phyloP scores from a whole-genome alignment of 2,797 vertebrate species.

The Lindbergichthys nudifrons region DNA sequence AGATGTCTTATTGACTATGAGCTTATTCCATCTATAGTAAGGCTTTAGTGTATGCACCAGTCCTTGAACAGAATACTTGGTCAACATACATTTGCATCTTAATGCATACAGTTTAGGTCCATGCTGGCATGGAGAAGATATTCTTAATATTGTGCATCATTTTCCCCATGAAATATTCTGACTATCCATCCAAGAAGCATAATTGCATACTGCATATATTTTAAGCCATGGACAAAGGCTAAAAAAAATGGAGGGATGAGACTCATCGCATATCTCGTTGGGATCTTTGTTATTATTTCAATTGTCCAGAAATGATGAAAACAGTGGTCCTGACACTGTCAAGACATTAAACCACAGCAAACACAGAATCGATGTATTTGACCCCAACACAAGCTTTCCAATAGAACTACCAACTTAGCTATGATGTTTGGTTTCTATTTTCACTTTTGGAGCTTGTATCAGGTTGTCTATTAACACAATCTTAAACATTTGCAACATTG shows the following conservation, averaged over 20 bases:
- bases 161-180: conserved; percentile 33
- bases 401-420: neutral
- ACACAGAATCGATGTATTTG: conserved; percentile 11
- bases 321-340: conserved; percentile 35
- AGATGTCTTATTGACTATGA: conserved; percentile 24
- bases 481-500: neutral
- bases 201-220: conserved; percentile 50
- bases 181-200: conserved; percentile 41
- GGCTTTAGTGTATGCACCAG: neutral
- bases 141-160: conserved; percentile 36
- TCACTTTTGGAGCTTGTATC: neutral
- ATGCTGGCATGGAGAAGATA: conserved; percentile 18
- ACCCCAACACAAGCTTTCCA: neutral
- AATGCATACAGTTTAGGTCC: conserved; percentile 33
- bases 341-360: conserved; percentile 34
- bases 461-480: neutral
- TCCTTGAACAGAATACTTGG: conserved; percentile 21
- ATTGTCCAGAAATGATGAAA: conserved; percentile 50
- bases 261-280: conserved; percentile 32
- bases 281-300: conserved; percentile 39
- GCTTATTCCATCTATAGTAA: conserved; percentile 17
- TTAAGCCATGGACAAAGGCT: conserved; percentile 41
- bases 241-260: conserved; percentile 48
- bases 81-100: conserved; percentile 49
- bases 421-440: neutral